Percentiles rank a stretch among this genome's conserved stretches.
These are phyloP conservation scores for Lasioglossum pauxillum DNA, from an alignment of 2,888 invertebrate genomes.

Conservation along the genomic window DNA sequence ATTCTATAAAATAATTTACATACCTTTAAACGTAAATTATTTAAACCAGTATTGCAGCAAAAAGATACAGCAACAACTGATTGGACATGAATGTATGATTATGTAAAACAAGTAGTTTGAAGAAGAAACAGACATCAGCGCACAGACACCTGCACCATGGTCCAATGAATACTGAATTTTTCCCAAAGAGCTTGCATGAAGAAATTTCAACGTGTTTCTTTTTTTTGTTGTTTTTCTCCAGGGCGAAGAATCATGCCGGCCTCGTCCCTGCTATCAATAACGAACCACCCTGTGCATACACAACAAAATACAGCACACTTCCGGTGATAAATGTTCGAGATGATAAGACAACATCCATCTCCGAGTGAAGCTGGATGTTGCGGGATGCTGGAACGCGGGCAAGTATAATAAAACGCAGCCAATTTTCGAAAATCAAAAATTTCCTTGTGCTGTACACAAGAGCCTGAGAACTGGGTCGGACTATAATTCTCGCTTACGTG, in stretches of 20 bases:
- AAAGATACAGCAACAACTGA: neutral
- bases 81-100: neutral
- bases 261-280: conserved; percentile 5
- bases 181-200: neutral
- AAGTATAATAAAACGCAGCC: conserved; percentile 9
- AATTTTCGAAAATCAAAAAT: conserved; percentile 15
- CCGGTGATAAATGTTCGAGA: neutral
- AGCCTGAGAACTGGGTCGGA: neutral
- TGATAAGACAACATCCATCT: conserved; percentile 15
- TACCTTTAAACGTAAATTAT: no score
- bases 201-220: neutral
- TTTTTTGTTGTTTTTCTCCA: neutral
- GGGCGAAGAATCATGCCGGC: neutral
- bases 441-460: neutral
- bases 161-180: neutral
- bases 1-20: neutral
- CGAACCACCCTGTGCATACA: neutral
- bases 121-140: neutral
- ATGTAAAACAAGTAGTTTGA: neutral
- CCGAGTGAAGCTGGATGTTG: neutral
- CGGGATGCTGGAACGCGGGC: neutral
- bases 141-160: neutral
- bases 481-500: neutral
- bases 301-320: conserved; percentile 3
- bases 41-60: neutral